phyloP scores from a whole-genome alignment of 2,797 vertebrate genomes.

The Thaleichthys pacificus region DNA sequence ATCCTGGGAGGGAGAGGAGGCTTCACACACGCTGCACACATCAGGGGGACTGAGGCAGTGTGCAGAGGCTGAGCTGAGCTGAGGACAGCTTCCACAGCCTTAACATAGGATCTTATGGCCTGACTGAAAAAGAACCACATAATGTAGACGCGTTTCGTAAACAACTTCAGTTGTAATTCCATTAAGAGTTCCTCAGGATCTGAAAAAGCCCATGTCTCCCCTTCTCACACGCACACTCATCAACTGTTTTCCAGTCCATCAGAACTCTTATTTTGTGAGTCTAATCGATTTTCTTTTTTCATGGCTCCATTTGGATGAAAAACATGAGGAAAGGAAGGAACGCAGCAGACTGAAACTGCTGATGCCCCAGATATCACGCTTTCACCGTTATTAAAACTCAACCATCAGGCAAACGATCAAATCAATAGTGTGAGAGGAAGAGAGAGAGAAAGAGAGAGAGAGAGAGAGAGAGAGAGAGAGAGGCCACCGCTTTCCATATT shows the following conservation, averaged over 20 bases:
- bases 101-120: too few relatives aligned
- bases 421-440: conserved; percentile 45
- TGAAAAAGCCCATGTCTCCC: not conserved
- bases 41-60: too few relatives aligned
- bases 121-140: too few relatives aligned
- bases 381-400: conserved; percentile 66
- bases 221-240: not conserved
- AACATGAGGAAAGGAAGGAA: conserved; percentile 26
- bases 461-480: conserved; percentile 26
- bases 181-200: not conserved
- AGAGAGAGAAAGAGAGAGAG: conserved; percentile 33
- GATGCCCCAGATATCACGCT: conserved; percentile 47
- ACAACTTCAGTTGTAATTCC: not conserved
- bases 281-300: conserved; percentile 17
- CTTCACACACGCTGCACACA: too few relatives aligned
- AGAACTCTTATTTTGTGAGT: conserved; percentile 17
- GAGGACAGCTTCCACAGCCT: too few relatives aligned
- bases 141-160: not conserved
- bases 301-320: too few relatives aligned
- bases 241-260: conserved; percentile 18
- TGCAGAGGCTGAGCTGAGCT: too few relatives aligned
- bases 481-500: conserved; percentile 55
- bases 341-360: conserved; percentile 37
- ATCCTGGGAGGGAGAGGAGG: too few relatives aligned
- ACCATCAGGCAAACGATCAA: conserved; percentile 64